These are phyloP conservation scores for Acleris cristana DNA, from an alignment of 2,888 invertebrate genomes.

Conservation along the genomic window DNA sequence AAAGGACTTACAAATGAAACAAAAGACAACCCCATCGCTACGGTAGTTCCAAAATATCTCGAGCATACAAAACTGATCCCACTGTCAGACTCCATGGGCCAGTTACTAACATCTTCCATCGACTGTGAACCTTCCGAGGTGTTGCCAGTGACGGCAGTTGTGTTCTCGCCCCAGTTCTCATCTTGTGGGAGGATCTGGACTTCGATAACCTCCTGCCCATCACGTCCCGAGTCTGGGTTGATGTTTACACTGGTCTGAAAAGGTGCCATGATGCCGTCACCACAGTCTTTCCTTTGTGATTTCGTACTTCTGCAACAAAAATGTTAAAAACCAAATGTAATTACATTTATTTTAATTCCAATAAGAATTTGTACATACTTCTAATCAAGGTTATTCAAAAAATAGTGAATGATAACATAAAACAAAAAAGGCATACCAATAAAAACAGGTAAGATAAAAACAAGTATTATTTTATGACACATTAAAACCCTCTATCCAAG, in stretches of 20 bases:
- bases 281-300: conserved; percentile 85
- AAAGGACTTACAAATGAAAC: conserved; percentile 96
- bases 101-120: conserved; percentile 94
- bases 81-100: conserved; percentile 89
- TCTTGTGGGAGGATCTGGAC: conserved; percentile 98
- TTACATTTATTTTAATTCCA: too few species aligned
- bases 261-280: conserved; percentile 89
- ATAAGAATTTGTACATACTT: too few species aligned
- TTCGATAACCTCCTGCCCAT: conserved; percentile 96
- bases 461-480: too few species aligned
- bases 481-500: too few species aligned
- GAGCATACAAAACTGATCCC: conserved; percentile 90
- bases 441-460: too few species aligned
- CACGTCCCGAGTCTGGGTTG: conserved; percentile 88
- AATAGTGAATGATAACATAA: too few species aligned
- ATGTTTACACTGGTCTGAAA: conserved; percentile 94
- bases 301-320: conserved; percentile 84
- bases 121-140: conserved; percentile 98
- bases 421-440: too few species aligned
- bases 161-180: conserved; percentile 99
- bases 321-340: not conserved
- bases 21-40: conserved; percentile 91
- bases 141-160: conserved; percentile 98
- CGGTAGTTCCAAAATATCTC: conserved; percentile 91
- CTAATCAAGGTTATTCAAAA: too few species aligned